Base-by-base conservation (phyloP, 2,888 invertebrate genomes). In the Torymus tubicola region DNA sequence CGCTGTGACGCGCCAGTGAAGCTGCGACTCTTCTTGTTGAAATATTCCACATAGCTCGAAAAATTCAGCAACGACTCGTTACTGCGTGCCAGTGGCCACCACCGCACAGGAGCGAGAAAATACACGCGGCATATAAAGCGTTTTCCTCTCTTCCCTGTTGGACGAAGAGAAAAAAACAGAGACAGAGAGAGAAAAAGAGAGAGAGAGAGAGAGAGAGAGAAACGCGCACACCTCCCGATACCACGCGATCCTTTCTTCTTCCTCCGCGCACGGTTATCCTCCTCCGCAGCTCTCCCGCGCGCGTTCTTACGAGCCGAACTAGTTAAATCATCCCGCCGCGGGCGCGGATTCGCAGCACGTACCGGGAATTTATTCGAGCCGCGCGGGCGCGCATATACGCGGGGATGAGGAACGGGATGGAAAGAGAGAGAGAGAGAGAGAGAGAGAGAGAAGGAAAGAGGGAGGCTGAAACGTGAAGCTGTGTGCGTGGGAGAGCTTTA, bases 351-450 rank as follows among this genome's bases (percentile, higher is more conserved):
- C 90, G 82, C 81, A 81, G 85, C 90, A 90, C 90, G 90, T 89
- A 87, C 82, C 76, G 83, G 83, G 86, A 89, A 89, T 90, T 90
- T 90, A 89, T 90, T 89, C 88, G 87, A 85, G 83, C 31, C 31
- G 31, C 31, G 31, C 31, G 31, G 5, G 31, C 31, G 82, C 87
- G 87, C 86, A 87, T 88, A 87, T 86, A 85, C 84, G 71, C 76
- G 64, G 58, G 71, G 12, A 61, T 24, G 71, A 53, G 18, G 42
- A 18, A 18, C 31, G 55, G 10, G 11, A 31, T 24, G 24, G 53
- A 53, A 61, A 50, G 53, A 53, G 13, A 13, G 55, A 67, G 58
- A 71, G 42, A 57, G 24, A 24, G 52, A 52, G 53, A 53, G 70
- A 50, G 53, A 53, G 13, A 5, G 55, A 67, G 58, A 71, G 42